Base-by-base conservation (phyloP, 1,140 invertebrate species). In the Microplitis demolitor region DNA sequence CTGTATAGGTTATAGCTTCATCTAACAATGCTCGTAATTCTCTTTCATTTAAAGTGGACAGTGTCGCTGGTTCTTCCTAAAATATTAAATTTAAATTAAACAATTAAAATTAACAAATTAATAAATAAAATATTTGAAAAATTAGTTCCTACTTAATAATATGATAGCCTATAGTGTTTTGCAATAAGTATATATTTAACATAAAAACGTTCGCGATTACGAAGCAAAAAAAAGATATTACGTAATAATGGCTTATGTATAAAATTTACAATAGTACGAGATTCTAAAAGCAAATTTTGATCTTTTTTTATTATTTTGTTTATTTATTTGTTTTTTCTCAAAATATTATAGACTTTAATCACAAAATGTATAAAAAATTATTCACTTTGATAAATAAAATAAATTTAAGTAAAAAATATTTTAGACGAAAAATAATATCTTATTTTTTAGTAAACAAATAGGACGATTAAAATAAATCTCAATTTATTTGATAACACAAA, bases 1-100 rank as follows among this genome's bases (percentile, higher is more conserved):
- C 71, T 6, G 93, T 93, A 84, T 94, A 94, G 62, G 89, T 91
- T 79, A 93, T 89, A 70, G 92, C 92, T 88, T 94, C 93, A 81
- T 94, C 91, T 73, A 94, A 85, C 45, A 94, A 84, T 58, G 91
- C 91, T 72, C 90, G 89, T 71, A 94, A 83, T 80, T 92, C 90
- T 35, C 89, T 89, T 82, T 93, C 92, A 81, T 93, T 91, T 76
- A 93, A 82, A 67, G 88, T 88, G 67, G 89, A 90, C 76, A 92
- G 78, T 61, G 87, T 85, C 85, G 87, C 83, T 84, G 90, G 83
- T 87, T 90, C 83, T 75, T 90, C 89, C 90, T 91, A 81, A 51
- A 86, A 85, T 69, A 16, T 56, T 76, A 71, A 54, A 13, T 14
- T n/a, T 13, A 54, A 1, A 14, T 13, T 14, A 6, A 13, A 54